Base-by-base conservation (phyloP, 2,888 invertebrate genomes). In the Tenodera sinensis region DNA sequence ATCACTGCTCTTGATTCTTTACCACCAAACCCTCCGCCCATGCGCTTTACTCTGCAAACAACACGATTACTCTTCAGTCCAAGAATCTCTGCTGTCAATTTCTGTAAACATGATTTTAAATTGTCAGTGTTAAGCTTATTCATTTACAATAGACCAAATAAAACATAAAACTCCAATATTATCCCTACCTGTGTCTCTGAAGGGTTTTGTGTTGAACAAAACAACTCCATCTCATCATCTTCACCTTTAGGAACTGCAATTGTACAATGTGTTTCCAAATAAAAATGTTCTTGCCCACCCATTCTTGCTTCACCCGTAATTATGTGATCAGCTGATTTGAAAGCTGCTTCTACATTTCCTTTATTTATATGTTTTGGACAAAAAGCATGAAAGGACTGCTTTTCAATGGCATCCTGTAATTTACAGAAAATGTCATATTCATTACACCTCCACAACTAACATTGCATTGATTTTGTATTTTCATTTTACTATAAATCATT, bases 211-310 rank as follows among this genome's bases (percentile, higher is more conserved):
- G 97, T 96, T 0, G 98, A 97, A 91, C 96, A 96, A 92, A 96
- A 96, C 87, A 99, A 93, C 92, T 98, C 98, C 90, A 99, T 93
- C 93, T 99, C 99, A 91, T 97, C 96, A 90, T 96, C 96, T 92
- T 97, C 97, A 91, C 95, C 95, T 91, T 95, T 96, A 0, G 97
- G 97, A 84, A 97, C 93, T 0, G 95, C 97, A 90, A 97, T 93
- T 2, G 95, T 93, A 0, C 95, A 95, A 90, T 97, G 96, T 0
- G 99, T 98, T 93, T 99, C 99, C 91, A 99, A 94, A 93, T 99
- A 99, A 93, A 99, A 99, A 93, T 99, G 99, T 92, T 99, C 99
- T 93, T 99, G 99, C 0, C 98, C 98, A 20, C 98, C 98, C 92
- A 97, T 96, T 89, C 96, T 94, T 84, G 96, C 94, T 91, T 97